Evolutionary conservation across 2,113 vertebrate species (phyloP).

Genomic region (Orthonyx spaldingii): DNA sequence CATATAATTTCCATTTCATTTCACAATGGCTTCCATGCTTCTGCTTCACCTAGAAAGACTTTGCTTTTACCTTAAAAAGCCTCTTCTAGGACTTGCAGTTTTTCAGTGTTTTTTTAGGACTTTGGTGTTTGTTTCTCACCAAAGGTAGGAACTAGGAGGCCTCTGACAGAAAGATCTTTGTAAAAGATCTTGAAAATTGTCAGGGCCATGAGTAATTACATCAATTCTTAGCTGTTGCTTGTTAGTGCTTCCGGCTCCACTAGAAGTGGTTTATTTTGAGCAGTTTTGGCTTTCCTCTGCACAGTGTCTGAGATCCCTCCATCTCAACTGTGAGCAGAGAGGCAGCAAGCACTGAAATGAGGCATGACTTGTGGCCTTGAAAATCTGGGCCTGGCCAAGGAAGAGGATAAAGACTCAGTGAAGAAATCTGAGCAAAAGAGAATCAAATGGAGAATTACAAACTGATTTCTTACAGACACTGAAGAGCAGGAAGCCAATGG

Average conservation of each 20-base stretch:
- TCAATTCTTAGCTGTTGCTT: not conserved
- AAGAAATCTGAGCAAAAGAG: not conserved
- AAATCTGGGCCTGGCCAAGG: not conserved
- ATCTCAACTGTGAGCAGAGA: not conserved
- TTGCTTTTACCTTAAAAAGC: not conserved
- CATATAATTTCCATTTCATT: not conserved
- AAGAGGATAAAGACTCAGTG: not conserved
- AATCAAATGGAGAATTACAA: not conserved
- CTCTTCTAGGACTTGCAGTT: not conserved
- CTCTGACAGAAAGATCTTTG: not conserved
- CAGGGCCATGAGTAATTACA: not conserved
- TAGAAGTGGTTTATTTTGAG: not conserved
- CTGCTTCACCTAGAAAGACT: not conserved
- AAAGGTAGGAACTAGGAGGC: not conserved
- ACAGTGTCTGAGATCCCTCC: rapidly evolving
- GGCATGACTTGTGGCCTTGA: not conserved
- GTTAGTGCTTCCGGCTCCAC: not conserved
- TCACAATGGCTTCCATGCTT: not conserved
- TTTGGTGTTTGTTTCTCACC: not conserved
- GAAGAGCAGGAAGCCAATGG: not conserved
- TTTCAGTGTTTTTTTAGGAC: not conserved
- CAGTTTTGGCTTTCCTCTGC: not conserved
- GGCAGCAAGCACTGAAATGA: not conserved
- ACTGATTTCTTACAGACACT: not conserved
- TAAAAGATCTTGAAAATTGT: not conserved